Base-by-base conservation (phyloP, 2,113 vertebrate genomes). In the Electrona antarctica region DNA sequence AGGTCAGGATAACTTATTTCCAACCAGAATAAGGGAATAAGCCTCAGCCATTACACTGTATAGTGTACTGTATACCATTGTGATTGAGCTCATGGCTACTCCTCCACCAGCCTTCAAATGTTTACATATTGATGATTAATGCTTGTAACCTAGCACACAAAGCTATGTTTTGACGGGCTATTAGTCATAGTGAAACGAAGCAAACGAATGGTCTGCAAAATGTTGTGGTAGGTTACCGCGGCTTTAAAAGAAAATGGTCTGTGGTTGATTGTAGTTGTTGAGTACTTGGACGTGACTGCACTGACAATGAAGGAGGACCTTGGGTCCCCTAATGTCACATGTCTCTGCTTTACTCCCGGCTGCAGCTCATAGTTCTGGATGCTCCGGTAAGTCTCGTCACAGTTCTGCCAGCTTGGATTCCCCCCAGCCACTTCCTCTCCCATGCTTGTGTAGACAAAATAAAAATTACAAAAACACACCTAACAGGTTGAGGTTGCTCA, bases 341-440 rank as follows among this genome's bases (percentile, higher is more conserved):
- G 87, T 93, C 70, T 93, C 64, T 93, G 86, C 80, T 93, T 91
- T 46, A 83, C 85, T 78, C 85, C 81, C 52, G 77, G 84, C 92
- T 94, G 91, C 95, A 99, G 96, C 94, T 98, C 71, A 97, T 97
- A 94, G 95, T 98, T 76, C 88, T 99, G 51, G 95, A 97, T 33
- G 94, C 95, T 6, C 98, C 96, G 91, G 96, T 97, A 88, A 98
- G 97, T 97, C 84, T 60, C 33, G n/a, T 73, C 73, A 58, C 71
- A 81, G 77, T 70, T 60, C 60, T 61, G 50, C 74, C 74, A 71
- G 81, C 48, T 62, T 11, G 71, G 67, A 81, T 8, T 54, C 75
- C 80, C 70, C 45, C 75, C 46, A 4, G 8, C 68, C 71, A 4
- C 82, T 50, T 54, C 73, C 54, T 55, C 64, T 76, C 64, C 77